phyloP scores from a whole-genome alignment of 2,113 vertebrate species.

The Malurus melanocephalus region DNA sequence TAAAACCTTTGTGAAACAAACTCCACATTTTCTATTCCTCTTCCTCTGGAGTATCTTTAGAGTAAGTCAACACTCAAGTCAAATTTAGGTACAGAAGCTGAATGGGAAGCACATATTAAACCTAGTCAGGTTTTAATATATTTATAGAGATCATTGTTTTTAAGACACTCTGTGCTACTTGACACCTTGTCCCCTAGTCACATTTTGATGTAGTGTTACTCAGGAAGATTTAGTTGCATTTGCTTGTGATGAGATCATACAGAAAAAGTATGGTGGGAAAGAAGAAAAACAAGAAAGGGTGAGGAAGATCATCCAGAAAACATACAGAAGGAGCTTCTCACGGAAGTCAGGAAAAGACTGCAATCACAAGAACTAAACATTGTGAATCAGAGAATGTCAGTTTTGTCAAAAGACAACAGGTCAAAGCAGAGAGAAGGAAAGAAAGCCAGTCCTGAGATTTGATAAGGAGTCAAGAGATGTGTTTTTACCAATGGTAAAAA shows the following conservation, averaged over 20 bases:
- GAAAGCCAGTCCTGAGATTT: background rate
- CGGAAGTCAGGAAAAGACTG: background rate
- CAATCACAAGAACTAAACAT: background rate
- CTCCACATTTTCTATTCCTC: slow-evolving; percentile 4
- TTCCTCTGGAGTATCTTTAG: background rate
- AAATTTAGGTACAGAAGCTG: background rate
- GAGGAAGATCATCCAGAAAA: background rate
- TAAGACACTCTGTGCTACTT: background rate
- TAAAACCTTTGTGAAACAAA: background rate
- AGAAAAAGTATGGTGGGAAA: background rate
- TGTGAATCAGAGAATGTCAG: background rate
- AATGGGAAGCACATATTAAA: background rate
- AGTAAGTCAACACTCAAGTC: background rate
- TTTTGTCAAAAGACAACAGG: background rate
- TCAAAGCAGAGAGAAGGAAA: background rate
- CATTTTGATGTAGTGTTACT: background rate
- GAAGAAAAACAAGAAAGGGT: background rate
- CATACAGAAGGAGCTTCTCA: background rate
- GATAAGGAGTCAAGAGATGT: background rate
- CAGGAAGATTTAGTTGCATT: background rate
- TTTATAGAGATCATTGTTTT: background rate
- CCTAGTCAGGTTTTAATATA: background rate
- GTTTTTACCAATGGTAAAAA: background rate
- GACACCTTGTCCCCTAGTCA: background rate
- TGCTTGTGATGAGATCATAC: background rate